Percentiles rank a stretch among this genome's conserved stretches.
These are phyloP conservation scores for Leistus spinibarbis DNA, from an alignment of 2,888 invertebrate species.

Conservation along the genomic window DNA sequence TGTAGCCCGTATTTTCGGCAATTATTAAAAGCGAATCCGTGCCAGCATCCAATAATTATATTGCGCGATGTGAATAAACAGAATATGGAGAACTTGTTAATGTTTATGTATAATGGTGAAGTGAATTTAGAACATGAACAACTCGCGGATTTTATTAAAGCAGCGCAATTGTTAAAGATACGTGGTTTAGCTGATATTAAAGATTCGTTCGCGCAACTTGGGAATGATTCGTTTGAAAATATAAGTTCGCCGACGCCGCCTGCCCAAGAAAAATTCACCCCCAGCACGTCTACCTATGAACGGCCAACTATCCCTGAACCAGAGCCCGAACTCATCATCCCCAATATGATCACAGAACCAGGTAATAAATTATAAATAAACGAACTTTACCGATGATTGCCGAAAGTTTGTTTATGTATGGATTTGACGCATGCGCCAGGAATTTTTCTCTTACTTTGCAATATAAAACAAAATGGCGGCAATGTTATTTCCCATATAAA, in stretches of 20 bases:
- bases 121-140: slow-evolving; percentile 75
- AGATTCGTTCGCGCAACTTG: not conserved
- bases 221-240: not conserved
- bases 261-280: not conserved
- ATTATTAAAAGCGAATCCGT: slow-evolving; percentile 61
- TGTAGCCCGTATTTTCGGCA: slow-evolving; percentile 17
- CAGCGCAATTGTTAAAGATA: slow-evolving; percentile 71
- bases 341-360: not conserved
- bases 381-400: not conserved
- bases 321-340: not conserved
- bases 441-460: too few species aligned
- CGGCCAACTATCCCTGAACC: not conserved
- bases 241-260: not conserved
- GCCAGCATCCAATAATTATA: slow-evolving; percentile 76
- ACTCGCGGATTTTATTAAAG: slow-evolving; percentile 68
- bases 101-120: slow-evolving; percentile 77
- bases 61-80: slow-evolving; percentile 72
- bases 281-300: not conserved
- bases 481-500: too few species aligned
- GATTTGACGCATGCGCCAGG: too few species aligned
- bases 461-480: too few species aligned
- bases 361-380: not conserved
- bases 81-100: slow-evolving; percentile 68
- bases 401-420: too few species aligned
- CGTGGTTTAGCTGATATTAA: slow-evolving; percentile 63